Conservation (phyloP, 2,797 vertebrate genomes). For the Amniataba percoides region DNA sequence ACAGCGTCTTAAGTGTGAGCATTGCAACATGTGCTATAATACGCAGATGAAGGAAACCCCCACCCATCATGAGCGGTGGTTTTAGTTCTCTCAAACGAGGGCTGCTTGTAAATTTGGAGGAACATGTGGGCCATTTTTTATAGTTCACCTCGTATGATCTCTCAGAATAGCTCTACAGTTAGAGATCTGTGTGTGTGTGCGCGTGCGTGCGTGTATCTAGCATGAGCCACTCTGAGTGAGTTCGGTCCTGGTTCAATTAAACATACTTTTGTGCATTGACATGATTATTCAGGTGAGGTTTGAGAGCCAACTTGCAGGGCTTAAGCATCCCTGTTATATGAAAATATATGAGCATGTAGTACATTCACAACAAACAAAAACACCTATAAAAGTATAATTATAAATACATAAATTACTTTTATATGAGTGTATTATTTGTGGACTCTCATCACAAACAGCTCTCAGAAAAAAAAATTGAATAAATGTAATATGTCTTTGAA, state of each 20-base stretch:
- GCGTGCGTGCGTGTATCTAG: neutral
- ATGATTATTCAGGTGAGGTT: neutral
- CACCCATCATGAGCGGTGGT: neutral
- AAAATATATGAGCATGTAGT: neutral
- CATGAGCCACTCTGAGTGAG: neutral
- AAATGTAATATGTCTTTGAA: neutral
- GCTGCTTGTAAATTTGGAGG: slow-evolving; percentile 17
- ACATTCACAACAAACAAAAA: neutral
- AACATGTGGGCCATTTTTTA: slow-evolving; percentile 9
- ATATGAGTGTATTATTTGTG: neutral
- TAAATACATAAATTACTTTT: neutral
- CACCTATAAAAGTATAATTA: neutral
- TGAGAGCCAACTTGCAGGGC: neutral
- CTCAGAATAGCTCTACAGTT: slow-evolving; percentile 7
- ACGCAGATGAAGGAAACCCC: slow-evolving; percentile 3
- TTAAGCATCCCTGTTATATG: neutral
- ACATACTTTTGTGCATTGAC: neutral
- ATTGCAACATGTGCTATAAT: slow-evolving; percentile 9
- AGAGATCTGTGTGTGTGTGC: neutral
- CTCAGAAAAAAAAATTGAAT: neutral
- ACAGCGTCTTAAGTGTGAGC: neutral
- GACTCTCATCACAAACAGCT: neutral
- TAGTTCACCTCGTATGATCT: slow-evolving; percentile 25
- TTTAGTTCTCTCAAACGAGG: slow-evolving; percentile 9
- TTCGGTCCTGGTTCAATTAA: neutral